Conservation (phyloP, 2,113 vertebrate species). For the Morone saxatilis region DNA sequence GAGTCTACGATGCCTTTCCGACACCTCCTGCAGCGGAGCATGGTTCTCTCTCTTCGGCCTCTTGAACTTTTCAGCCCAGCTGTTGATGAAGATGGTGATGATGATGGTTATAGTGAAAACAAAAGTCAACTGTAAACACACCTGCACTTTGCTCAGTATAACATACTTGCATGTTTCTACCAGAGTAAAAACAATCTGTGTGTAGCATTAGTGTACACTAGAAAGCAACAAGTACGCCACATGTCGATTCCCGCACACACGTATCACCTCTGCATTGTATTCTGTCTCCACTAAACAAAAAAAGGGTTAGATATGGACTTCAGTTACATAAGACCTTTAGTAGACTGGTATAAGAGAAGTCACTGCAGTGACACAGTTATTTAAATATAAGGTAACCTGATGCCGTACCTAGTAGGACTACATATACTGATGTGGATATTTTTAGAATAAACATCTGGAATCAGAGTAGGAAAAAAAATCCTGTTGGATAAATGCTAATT, state of each 20-base stretch:
- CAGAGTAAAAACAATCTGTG: too few relatives aligned
- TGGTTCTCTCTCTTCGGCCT: constrained; percentile 3
- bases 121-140: not conserved
- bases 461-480: too few relatives aligned
- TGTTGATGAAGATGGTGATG: not conserved
- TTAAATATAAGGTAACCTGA: not conserved
- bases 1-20: constrained; percentile 70
- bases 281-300: too few relatives aligned
- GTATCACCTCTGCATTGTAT: not conserved
- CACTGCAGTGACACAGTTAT: not conserved
- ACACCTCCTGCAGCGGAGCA: constrained; percentile 81
- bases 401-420: not conserved
- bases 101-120: not conserved
- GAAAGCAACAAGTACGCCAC: too few relatives aligned
- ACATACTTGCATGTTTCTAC: too few relatives aligned
- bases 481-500: not conserved
- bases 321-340: not conserved
- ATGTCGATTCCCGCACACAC: too few relatives aligned
- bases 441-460: not conserved
- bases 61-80: not conserved
- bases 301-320: not conserved
- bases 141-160: too few relatives aligned
- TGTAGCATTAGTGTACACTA: too few relatives aligned
- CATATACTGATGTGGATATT: not conserved
- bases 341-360: not conserved